Base-by-base conservation (phyloP, 2,888 invertebrate species). In the Aplocera efformata region DNA sequence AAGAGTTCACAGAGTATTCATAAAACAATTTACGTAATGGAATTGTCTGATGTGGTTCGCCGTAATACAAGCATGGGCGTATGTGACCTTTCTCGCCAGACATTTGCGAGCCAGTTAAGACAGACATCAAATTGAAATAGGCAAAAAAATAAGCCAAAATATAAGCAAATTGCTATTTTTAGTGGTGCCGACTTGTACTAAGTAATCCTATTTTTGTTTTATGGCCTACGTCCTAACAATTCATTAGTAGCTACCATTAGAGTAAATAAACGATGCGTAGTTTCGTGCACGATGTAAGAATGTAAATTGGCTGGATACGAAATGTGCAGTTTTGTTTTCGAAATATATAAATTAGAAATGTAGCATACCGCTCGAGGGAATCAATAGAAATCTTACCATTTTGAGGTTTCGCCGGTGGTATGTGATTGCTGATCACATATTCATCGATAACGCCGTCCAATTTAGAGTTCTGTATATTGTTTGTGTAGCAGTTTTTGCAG, bases 401-500 rank as follows among this genome's bases (percentile, higher is more conserved):
- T 76, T 84, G 86, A 23, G 76, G 69, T 60, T 82, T 86, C 52
- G 70, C 72, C 45, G 79, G 78, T 33, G 84, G 78, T 69, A 86
- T 79, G 66, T 86, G 85, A 64, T 88, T 86, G 58, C 76, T 82
- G 61, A 86, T 86, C 58, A 86, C 86, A 84, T 86, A 88, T 73
- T 86, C 84, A 71, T 82, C 78, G 58, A 84, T 78, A 48, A 71
- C 79, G 35, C 73, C 79, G 62, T 83, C 84, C 60, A 81, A 72
- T 84, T 88, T 86, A 38, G 76, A 68, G 55, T 66, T 80, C 58
- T 90, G 91, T 57, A 90, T 76, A 79, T 92, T 93, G 89, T 94
- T 95, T 84, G 94, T 95, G 92, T 96, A 95, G 90, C 95, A 95
- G 83, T 92, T 92, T 79, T 91, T 91, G 81, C 96, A 91, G 73